Conservation (phyloP, 1,140 invertebrate genomes). For the Trachymyrmex septentrionalis region DNA sequence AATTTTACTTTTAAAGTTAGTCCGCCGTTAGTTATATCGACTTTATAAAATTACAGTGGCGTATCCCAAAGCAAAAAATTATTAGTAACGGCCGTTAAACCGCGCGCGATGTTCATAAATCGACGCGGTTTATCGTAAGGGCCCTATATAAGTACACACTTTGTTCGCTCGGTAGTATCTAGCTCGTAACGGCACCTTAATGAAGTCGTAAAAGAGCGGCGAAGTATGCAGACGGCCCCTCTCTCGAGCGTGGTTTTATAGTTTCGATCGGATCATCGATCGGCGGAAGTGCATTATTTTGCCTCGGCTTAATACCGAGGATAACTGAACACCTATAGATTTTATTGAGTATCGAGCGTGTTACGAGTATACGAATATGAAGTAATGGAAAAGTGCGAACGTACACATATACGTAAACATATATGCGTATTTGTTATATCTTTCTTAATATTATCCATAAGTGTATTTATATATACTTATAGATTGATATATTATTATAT, state of each 20-base stretch:
- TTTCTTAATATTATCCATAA: neutral
- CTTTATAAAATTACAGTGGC: neutral
- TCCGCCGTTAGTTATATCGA: neutral
- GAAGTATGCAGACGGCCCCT: slow-evolving; percentile 45
- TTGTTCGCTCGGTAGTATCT: slow-evolving; percentile 69
- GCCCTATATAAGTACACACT: slow-evolving; percentile 66
- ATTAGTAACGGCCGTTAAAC: slow-evolving; percentile 72
- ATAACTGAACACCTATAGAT: slow-evolving; percentile 32
- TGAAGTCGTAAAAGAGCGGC: slow-evolving; percentile 73
- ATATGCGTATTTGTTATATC: neutral
- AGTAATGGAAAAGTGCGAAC: no score
- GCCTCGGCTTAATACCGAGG: slow-evolving; percentile 37
- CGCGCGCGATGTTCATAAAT: slow-evolving; percentile 69
- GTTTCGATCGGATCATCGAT: slow-evolving; percentile 64
- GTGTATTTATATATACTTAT: no score
- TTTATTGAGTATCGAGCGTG: slow-evolving; percentile 34
- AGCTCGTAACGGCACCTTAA: slow-evolving; percentile 73
- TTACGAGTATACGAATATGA: slow-evolving; percentile 10
- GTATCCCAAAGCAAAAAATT: slow-evolving; percentile 52
- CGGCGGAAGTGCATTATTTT: slow-evolving; percentile 40
- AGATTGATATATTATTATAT: no score
- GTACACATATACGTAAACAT: neutral
- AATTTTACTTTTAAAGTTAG: slow-evolving; percentile 6
- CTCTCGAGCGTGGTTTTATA: slow-evolving; percentile 56
- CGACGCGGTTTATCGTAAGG: slow-evolving; percentile 71